Evolutionary conservation across 2,797 vertebrate species (phyloP), one percentile per base, ranked within the genome.

Genomic region (Nannoperca obscura): DNA sequence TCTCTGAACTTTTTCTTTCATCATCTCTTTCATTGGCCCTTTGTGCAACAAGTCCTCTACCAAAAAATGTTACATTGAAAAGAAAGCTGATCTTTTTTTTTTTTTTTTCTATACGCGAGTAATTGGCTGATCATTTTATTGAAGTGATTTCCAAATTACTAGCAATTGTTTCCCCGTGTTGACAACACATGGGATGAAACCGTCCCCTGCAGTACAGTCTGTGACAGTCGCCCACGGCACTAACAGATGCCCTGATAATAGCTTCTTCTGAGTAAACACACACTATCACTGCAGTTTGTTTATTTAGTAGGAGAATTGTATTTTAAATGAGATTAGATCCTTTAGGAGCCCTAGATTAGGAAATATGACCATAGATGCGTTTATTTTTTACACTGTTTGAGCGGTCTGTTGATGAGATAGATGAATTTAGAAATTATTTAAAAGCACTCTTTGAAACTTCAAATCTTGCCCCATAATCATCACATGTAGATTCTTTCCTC

Each of bases 221-320:
- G 46, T 52, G 72, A 66, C 53, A 66, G 54, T 17, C 19, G 63
- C 55, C 55, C 38, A 20, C 11, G 46, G 55, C 42, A 53, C 55
- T 24, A 30, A 44, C 55, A 71, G 60, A 62, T 77, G 42, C 58
- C 59, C 32, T 36, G 66, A 55, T 38, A 63, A 70, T 63, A 58
- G 50, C 49, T 69, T 76, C 30, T 55, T 55, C 52, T 36, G n/a
- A 55, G 40, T 63, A 63, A 76, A 63, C 66, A 69, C 74, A 36
- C 8, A 34, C 20, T 22, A 8, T 55, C 5, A 27, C 36, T 24
- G 20, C 13, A 42, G 40, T 42, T 15, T 44, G 42, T 15, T 44
- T 17, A 14, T 44, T 17, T 5, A 14, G 4, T 13, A 24, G 49
- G 20, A 50, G 2, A 52, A 24, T 3, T 27, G 2, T 1, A 27